Conservation (phyloP, 2,797 vertebrate genomes). For the Pteropus rufus region DNA sequence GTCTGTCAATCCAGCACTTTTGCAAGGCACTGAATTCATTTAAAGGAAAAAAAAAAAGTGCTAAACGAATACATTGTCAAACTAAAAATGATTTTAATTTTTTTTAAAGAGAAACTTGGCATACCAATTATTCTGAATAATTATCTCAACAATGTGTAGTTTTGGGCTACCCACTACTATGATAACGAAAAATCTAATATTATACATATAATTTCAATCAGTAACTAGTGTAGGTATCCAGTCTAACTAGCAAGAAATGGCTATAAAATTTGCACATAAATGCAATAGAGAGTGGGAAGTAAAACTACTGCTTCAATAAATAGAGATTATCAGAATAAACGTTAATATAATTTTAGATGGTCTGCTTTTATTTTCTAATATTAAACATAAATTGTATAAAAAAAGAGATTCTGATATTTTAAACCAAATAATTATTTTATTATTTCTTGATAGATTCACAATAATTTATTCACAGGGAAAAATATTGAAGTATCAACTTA, state of each 20-base stretch:
- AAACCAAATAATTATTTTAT: not conserved
- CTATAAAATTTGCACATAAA: not conserved
- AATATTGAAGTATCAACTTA: not conserved
- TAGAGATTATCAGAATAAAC: not conserved
- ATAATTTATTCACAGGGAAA: not conserved
- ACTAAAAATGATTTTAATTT: conserved; percentile 72
- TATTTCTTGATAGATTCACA: not conserved
- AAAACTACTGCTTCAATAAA: not conserved
- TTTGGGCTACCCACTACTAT: not conserved
- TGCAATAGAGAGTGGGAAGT: too few relatives aligned
- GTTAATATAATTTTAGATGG: not conserved
- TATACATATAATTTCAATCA: not conserved
- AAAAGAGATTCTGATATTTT: not conserved
- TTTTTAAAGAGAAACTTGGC: conserved; percentile 63
- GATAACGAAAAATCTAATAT: not conserved
- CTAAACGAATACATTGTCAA: conserved; percentile 73
- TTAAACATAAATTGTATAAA: not conserved
- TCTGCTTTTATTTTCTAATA: not conserved
- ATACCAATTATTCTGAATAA: conserved; percentile 67
- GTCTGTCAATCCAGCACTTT: conserved; percentile 65
- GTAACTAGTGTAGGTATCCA: not conserved
- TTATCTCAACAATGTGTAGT: conserved; percentile 45
- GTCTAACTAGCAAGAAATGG: not conserved
- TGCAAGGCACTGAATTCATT: conserved; percentile 62
- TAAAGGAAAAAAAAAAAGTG: conserved; percentile 47